phyloP scores from a whole-genome alignment of 1,140 invertebrate genomes.

The Galleria mellonella region DNA sequence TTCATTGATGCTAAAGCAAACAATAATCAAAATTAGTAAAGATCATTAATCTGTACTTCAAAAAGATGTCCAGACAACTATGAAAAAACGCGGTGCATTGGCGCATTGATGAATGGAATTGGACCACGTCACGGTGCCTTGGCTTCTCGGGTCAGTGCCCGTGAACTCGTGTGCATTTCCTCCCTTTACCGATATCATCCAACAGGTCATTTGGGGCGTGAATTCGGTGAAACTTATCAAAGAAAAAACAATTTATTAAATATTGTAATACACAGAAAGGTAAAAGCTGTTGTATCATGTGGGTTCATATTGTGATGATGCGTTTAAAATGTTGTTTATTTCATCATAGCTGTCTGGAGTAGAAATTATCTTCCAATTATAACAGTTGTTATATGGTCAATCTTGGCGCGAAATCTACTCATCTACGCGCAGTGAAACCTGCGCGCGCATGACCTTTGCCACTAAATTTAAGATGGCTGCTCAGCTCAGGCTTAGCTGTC shows the following conservation, averaged over 20 bases:
- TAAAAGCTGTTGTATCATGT: no score
- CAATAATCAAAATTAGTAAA: no score
- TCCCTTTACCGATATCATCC: slow-evolving; percentile 28
- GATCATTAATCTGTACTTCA: no score
- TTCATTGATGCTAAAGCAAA: no score
- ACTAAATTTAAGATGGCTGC: slow-evolving; percentile 52
- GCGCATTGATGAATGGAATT: slow-evolving; percentile 2
- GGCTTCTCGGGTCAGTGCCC: slow-evolving; percentile 54
- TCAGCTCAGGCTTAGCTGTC: slow-evolving; percentile 22
- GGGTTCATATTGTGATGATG: no score
- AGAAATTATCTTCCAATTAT: slow-evolving; percentile 26
- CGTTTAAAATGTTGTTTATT: no score
- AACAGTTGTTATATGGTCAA: slow-evolving; percentile 27
- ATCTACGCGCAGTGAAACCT: slow-evolving; percentile 44
- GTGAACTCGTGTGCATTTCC: slow-evolving; percentile 58
- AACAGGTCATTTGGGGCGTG: slow-evolving; percentile 22
- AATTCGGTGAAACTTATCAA: slow-evolving; percentile 9
- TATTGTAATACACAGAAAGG: no score
- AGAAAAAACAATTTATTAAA: no score
- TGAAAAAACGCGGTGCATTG: background rate
- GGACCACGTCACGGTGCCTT: slow-evolving; percentile 31
- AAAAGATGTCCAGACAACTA: no score
- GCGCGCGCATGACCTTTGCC: slow-evolving; percentile 48
- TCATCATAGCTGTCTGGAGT: background rate
- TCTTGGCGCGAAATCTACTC: slow-evolving; percentile 51